Evolutionary conservation across 2,888 invertebrate genomes (phyloP).

Genomic region (Branchipolynoe longqiensis): DNA sequence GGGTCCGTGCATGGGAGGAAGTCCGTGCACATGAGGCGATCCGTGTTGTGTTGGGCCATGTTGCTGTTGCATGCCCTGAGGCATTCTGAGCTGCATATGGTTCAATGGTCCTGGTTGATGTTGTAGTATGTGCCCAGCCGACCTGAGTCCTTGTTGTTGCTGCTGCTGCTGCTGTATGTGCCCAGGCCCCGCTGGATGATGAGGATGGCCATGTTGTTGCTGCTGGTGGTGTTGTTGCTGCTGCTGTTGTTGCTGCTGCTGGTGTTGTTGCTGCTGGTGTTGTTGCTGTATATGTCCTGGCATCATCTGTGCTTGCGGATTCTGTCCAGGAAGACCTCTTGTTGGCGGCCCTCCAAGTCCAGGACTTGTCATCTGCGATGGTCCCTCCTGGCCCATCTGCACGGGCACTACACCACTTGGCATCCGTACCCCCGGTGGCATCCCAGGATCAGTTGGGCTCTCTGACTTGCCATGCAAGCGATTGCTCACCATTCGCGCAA

Average conservation of each 20-base stretch:
- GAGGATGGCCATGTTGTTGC: not conserved
- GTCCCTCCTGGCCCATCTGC: too few species aligned
- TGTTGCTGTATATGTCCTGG: conserved; percentile 5
- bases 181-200: not conserved
- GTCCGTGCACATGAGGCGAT: conserved; percentile 69
- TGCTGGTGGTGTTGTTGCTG: conserved; percentile 76
- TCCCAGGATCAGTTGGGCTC: conserved; percentile 30
- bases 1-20: not conserved
- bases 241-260: not conserved
- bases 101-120: not conserved
- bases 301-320: not conserved
- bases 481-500: conserved; percentile 91
- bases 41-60: conserved; percentile 75
- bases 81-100: conserved; percentile 60
- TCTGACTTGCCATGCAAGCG: conserved; percentile 62
- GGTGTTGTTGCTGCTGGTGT: conserved; percentile 3
- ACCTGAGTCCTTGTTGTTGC: conserved; percentile 64
- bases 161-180: conserved; percentile 82
- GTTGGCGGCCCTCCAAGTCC: not conserved
- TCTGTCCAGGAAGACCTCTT: not conserved
- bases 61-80: conserved; percentile 61
- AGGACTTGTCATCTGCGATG: too few species aligned
- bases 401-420: not conserved
- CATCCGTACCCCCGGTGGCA: too few species aligned
- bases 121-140: not conserved